phyloP scores from a whole-genome alignment of 2,797 vertebrate species.

The Octomys mimax region DNA sequence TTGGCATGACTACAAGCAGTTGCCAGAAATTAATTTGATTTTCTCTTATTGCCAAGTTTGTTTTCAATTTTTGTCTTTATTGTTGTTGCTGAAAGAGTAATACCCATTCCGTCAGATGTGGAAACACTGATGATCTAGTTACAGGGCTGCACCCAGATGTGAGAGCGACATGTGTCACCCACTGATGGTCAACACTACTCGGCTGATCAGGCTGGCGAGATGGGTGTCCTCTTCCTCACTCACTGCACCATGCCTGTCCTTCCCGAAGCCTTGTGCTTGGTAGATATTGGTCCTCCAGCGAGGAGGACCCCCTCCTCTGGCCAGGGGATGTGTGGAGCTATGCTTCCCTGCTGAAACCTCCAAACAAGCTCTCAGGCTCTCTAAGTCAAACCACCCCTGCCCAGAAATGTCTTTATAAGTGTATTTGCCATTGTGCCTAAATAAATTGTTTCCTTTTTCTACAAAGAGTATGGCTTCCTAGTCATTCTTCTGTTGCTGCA shows the following conservation, averaged over 20 bases:
- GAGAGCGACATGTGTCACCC: background rate
- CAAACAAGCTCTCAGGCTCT: background rate
- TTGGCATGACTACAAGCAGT: background rate
- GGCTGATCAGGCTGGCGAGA: background rate
- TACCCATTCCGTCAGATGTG: background rate
- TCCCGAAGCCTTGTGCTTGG: background rate
- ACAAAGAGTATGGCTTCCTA: background rate
- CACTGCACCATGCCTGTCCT: background rate
- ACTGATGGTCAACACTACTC: background rate
- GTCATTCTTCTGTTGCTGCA: constrained; percentile 43
- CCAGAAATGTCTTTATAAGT: background rate
- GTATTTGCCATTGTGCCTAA: background rate
- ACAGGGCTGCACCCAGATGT: background rate
- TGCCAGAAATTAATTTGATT: background rate
- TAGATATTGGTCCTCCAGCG: background rate
- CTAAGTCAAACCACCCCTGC: background rate
- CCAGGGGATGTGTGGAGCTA: no score
- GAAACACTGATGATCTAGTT: background rate
- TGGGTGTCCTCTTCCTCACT: background rate
- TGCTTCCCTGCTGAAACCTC: background rate
- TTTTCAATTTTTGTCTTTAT: background rate
- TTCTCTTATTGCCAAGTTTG: background rate
- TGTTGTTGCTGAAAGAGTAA: background rate
- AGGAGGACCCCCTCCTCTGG: background rate
- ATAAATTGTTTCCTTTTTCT: background rate